phyloP scores from a whole-genome alignment of 2,888 invertebrate genomes.

The Cryptus viduatorius region DNA sequence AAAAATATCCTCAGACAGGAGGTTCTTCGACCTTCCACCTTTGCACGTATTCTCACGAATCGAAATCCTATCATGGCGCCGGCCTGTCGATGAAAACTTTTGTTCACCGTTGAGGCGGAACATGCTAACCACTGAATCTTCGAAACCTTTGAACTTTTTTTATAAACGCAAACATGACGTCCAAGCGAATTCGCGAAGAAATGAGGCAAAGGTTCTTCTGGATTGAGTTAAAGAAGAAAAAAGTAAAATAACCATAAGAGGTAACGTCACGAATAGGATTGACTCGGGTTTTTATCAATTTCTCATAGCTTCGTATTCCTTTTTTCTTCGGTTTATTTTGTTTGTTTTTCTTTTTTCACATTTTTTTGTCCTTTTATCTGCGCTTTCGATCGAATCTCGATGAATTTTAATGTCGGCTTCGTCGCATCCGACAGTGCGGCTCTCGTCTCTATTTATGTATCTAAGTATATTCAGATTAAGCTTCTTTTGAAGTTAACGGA shows the following conservation, averaged over 20 bases:
- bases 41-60: conserved; percentile 41
- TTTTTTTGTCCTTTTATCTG: conserved; percentile 24
- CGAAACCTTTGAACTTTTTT: conserved; percentile 9
- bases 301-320: conserved; percentile 8
- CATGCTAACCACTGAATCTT: conserved; percentile 10
- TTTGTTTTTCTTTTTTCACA: not conserved
- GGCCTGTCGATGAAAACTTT: conserved; percentile 40
- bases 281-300: conserved; percentile 17
- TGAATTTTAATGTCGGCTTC: conserved; percentile 57
- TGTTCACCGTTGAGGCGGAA: conserved; percentile 48
- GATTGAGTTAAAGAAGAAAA: not conserved
- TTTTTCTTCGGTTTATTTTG: conserved; percentile 1
- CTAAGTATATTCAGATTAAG: conserved; percentile 60
- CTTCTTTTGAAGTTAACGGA: conserved; percentile 54
- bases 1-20: conserved; percentile 59
- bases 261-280: conserved; percentile 11
- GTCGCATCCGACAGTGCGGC: conserved; percentile 2
- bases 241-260: conserved; percentile 7
- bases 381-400: conserved; percentile 49
- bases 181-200: not conserved
- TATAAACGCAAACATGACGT: not conserved
- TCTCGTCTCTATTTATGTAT: conserved; percentile 57
- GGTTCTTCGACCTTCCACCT: conserved; percentile 65
- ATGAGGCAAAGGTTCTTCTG: conserved; percentile 1
- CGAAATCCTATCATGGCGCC: conserved; percentile 36